Evolutionary conservation across 2,888 invertebrate species (phyloP), one percentile per base, ranked within the genome.

Genomic region (Epinotia brunnichana): DNA sequence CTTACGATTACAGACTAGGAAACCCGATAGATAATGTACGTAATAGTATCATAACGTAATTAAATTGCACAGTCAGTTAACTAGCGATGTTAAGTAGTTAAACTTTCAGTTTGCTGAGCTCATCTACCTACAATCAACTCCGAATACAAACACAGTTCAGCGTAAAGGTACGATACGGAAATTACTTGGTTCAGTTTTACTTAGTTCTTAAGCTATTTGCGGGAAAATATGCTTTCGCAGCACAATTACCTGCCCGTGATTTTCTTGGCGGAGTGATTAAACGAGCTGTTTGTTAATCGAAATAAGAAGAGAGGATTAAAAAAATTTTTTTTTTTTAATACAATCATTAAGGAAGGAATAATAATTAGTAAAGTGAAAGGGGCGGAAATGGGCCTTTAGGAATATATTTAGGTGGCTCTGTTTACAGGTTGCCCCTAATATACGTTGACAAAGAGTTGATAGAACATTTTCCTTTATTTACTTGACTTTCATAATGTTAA

Each of bases 141-240:
- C 41, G 10, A 69, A 69, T 73, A 73, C 73, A 69, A 73, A 73
- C 57, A 63, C 57, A 41, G 62, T 39, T 63, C 41, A 63, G 57
- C 63, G 68, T 48, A 53, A 56, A 56, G 73, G 56, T 56, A 74
- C 60, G 56, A 56, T 21, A 51, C 64, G 54, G 70, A 73, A 73
- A 70, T 73, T 70, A 73, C 70, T 73, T 73, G 70, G 73, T 64
- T 64, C 56, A 66, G 64, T 73, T 70, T 74, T 74, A 66, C 61
- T 66, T 48, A 67, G 70, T 56, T 70, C 61, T 61, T 17, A 44
- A 67, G 74, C 70, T 61, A 56, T 74, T 74, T 67, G 61, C 64
- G 54, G 73, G 57, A 39, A 61, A 70, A 67, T 44, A 57, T 69
- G 63, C 69, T 68, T 68, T 68, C 60, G 62, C 67, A 61, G 68